phyloP scores from a whole-genome alignment of 2,888 invertebrate species.

The Gryllus longicercus region DNA sequence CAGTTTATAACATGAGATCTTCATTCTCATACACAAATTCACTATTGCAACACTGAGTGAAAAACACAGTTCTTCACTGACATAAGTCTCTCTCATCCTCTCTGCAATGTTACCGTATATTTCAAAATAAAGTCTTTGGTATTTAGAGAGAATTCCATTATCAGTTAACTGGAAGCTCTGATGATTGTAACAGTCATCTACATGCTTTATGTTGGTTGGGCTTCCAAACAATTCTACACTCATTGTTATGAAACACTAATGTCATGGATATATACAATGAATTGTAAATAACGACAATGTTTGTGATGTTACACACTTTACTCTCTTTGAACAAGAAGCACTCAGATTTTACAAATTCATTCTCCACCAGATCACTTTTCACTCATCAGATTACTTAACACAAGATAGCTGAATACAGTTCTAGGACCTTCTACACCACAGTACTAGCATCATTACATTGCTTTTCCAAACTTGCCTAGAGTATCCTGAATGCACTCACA shows the following conservation, averaged over 20 bases:
- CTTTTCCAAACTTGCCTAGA: not conserved
- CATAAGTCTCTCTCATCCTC: constrained; percentile 9
- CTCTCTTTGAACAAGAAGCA: constrained; percentile 24
- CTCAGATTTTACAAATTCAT: not conserved
- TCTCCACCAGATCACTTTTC: not conserved
- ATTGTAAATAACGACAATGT: constrained; percentile 20
- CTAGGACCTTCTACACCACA: not conserved
- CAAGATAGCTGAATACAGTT: not conserved
- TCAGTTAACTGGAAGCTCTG: constrained; percentile 36
- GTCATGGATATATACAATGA: constrained; percentile 31
- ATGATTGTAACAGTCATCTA: constrained; percentile 36
- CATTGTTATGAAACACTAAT: constrained; percentile 34
- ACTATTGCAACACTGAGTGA: constrained; percentile 2
- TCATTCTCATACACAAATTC: not conserved
- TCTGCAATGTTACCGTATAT: not conserved
- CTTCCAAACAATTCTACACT: constrained; percentile 33
- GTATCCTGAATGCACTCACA: constrained; percentile 23
- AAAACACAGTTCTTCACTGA: not conserved
- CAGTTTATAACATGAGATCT: not conserved
- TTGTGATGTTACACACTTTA: constrained; percentile 24
- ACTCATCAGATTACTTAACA: not conserved
- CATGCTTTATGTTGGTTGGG: constrained; percentile 26
- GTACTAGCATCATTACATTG: not conserved
- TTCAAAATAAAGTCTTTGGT: constrained; percentile 35
- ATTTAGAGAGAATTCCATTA: constrained; percentile 32